phyloP scores from a whole-genome alignment of 2,113 vertebrate species.

The Plectropomus leopardus region DNA sequence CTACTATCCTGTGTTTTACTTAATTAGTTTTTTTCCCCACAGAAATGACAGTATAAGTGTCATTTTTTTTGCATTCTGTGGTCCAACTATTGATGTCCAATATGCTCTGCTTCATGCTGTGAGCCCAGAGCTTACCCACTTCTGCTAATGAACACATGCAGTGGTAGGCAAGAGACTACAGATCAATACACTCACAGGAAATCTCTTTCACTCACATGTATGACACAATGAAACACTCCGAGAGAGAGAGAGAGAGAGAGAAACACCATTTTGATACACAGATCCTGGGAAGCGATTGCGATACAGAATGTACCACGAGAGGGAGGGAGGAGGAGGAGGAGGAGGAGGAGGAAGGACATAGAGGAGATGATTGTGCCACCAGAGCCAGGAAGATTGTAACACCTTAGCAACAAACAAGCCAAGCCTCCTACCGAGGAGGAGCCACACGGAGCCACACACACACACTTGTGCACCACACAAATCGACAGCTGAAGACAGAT shows the following conservation, averaged over 20 bases:
- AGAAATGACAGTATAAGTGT: neutral
- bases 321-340: constrained; percentile 39
- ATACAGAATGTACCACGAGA: constrained; percentile 34
- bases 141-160: constrained; percentile 70
- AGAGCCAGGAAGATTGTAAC: constrained; percentile 82
- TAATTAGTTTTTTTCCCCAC: neutral
- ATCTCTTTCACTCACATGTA: constrained; percentile 43
- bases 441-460: constrained; percentile 52
- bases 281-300: constrained; percentile 43
- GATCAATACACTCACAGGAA: constrained; percentile 75
- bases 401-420: constrained; percentile 88
- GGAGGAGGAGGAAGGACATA: constrained; percentile 56
- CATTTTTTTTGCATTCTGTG: neutral
- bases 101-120: constrained; percentile 45
- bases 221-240: constrained; percentile 3
- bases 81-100: constrained; percentile 49
- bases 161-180: constrained; percentile 49
- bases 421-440: constrained; percentile 76
- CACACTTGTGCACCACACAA: neutral
- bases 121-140: constrained; percentile 54
- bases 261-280: constrained; percentile 47
- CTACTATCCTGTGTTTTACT: too few relatives aligned
- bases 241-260: neutral
- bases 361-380: constrained; percentile 72
- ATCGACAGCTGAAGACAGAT: constrained; percentile 53